Evolutionary conservation across 2,113 vertebrate genomes (phyloP), one percentile per base, ranked within the genome.

Genomic region (Candoia aspera): DNA sequence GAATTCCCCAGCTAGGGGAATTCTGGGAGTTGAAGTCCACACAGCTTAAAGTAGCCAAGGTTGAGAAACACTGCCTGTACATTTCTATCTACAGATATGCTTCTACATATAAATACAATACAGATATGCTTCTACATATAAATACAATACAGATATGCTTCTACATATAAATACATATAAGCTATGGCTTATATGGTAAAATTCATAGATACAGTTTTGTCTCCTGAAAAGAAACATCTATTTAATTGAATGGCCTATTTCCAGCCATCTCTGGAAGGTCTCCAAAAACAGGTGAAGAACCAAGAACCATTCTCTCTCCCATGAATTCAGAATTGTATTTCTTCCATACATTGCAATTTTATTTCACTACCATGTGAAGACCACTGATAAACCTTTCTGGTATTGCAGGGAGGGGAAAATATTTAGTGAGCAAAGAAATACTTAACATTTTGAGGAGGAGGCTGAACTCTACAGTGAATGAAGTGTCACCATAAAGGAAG

Each of bases 261-360:
- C 49, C 84, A 59, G 57, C 37, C 21, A 10, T 59, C 86, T 10
- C 8, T 59, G 86, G 55, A 87, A 87, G 53, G 6, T 26, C n/a
- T 59, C n/a, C 9, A 57, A 59, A 87, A 3, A 87, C 11, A 19
- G 24, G 46, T 21, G 12, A 79, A 5, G 4, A 17, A 19, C 53
- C 2, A 1, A 90, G 91, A 6, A 0, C 17, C 0, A 1, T 54
- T 5, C 0, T 6, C 58, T 2, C 23, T 21, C n/a, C 26, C n/a
- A 5, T n/a, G 24, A 46, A 86, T 54, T n/a, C 4, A n/a, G n/a
- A 57, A 58, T 21, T 37, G 21, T 54, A 58, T 12, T 33, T 2
- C 29, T 58, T 37, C 8, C 8, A 12, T 58, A 29, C 55, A 37
- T 58, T 13, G 6, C 33, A n/a, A 17, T 33, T 37, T n/a, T 33